Conservation (phyloP, 2,797 vertebrate species). For the Betta splendens region DNA sequence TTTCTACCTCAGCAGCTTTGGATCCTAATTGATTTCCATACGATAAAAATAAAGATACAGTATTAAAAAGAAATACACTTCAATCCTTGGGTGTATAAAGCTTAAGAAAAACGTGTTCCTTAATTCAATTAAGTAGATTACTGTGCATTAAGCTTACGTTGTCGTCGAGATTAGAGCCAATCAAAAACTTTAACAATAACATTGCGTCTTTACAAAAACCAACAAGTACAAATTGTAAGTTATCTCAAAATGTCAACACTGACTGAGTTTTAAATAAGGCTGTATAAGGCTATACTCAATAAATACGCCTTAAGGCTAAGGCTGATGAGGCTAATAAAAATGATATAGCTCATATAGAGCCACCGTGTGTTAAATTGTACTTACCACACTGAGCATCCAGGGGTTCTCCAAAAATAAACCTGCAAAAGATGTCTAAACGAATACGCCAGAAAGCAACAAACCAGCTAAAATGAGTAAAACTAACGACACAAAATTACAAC, state of each 20-base stretch:
- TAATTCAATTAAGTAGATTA: not conserved
- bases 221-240: no score
- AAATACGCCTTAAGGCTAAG: no score
- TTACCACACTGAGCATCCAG: conserved; percentile 73
- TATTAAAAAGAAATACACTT: no score
- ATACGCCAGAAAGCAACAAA: not conserved
- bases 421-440: not conserved
- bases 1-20: not conserved
- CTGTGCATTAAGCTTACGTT: not conserved
- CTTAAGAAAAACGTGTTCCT: not conserved
- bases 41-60: no score
- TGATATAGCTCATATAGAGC: no score
- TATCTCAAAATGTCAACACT: not conserved
- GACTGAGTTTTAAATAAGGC: not conserved
- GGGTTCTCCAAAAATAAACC: conserved; percentile 6
- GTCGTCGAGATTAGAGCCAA: no score
- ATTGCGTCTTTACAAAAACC: no score
- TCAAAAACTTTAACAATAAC: no score
- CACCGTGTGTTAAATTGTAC: conserved; percentile 34
- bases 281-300: no score
- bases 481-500: not conserved
- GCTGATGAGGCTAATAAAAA: no score
- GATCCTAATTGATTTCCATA: not conserved
- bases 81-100: no score
- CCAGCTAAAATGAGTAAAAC: not conserved